These are phyloP conservation scores for Strigamia crassipes DNA, from an alignment of 2,888 invertebrate genomes.

Conservation along the genomic window DNA sequence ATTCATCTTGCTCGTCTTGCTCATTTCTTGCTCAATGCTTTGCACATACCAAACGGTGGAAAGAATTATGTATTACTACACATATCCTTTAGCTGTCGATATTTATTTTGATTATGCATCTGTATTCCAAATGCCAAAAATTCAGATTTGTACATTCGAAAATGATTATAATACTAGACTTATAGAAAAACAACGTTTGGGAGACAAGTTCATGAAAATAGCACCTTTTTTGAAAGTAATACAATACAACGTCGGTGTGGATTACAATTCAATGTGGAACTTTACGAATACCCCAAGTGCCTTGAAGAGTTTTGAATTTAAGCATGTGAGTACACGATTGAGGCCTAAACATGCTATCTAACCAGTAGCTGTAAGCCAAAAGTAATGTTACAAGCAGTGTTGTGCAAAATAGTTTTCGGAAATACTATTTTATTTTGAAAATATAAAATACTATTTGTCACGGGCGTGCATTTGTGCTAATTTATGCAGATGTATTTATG, in stretches of 20 bases:
- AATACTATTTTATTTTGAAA: too few relatives aligned
- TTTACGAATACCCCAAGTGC: not conserved
- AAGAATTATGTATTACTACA: not conserved
- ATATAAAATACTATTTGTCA: too few relatives aligned
- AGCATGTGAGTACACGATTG: too few relatives aligned
- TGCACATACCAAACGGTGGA: not conserved
- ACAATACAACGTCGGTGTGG: not conserved
- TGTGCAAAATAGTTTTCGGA: too few relatives aligned
- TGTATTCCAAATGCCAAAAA: not conserved
- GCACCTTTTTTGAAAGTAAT: not conserved
- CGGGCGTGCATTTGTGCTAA: too few relatives aligned
- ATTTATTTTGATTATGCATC: not conserved
- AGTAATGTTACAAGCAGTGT: too few relatives aligned
- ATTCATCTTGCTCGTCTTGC: not conserved
- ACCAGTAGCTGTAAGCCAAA: too few relatives aligned
- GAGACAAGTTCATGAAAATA: not conserved
- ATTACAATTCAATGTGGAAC: not conserved
- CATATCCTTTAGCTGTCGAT: not conserved
- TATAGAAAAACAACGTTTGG: not conserved
- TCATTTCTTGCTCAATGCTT: not conserved
- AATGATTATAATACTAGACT: not conserved
- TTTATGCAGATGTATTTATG: too few relatives aligned
- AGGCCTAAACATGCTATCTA: too few relatives aligned
- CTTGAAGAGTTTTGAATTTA: too few relatives aligned
- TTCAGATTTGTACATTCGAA: not conserved